These are phyloP conservation scores for Drosophila equinoxialis DNA, from an alignment of 1,140 invertebrate genomes.

Conservation along the genomic window DNA sequence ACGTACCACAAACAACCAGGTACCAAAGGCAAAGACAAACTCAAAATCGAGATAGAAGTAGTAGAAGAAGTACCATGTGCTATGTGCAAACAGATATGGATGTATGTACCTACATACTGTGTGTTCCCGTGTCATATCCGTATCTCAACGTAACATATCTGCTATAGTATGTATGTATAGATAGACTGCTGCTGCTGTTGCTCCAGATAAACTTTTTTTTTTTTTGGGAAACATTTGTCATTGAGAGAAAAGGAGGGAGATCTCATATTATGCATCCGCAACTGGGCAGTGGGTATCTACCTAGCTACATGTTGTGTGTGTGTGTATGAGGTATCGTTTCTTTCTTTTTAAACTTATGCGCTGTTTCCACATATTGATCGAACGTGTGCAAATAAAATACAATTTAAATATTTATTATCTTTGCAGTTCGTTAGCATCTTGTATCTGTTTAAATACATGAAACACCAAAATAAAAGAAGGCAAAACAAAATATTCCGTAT, in stretches of 20 bases:
- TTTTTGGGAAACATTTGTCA: slow-evolving; percentile 50
- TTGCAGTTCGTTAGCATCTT: slow-evolving; percentile 82
- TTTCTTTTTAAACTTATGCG: slow-evolving; percentile 33
- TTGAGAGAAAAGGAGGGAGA: slow-evolving; percentile 19
- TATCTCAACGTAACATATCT: background rate
- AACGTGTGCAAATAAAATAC: slow-evolving; percentile 82
- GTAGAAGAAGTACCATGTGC: slow-evolving; percentile 17
- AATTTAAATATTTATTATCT: slow-evolving; percentile 83
- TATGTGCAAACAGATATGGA: slow-evolving; percentile 8
- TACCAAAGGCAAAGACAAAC: slow-evolving; percentile 16
- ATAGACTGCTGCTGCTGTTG: slow-evolving; percentile 25
- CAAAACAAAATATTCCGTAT: background rate
- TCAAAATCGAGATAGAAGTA: slow-evolving; percentile 1
- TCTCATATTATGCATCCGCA: slow-evolving; percentile 60
- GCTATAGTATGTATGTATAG: background rate
- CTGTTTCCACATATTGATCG: slow-evolving; percentile 77
- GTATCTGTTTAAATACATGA: slow-evolving; percentile 67
- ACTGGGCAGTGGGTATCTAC: slow-evolving; percentile 44
- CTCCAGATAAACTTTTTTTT: slow-evolving; percentile 53
- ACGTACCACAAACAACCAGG: slow-evolving; percentile 18
- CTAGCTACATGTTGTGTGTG: slow-evolving; percentile 12
- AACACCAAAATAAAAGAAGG: background rate
- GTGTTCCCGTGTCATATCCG: slow-evolving; percentile 15
- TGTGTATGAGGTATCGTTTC: slow-evolving; percentile 11
- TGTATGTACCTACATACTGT: slow-evolving; percentile 18